Conservation (phyloP, 2,113 vertebrate genomes). For the Pterocles burchelli region DNA sequence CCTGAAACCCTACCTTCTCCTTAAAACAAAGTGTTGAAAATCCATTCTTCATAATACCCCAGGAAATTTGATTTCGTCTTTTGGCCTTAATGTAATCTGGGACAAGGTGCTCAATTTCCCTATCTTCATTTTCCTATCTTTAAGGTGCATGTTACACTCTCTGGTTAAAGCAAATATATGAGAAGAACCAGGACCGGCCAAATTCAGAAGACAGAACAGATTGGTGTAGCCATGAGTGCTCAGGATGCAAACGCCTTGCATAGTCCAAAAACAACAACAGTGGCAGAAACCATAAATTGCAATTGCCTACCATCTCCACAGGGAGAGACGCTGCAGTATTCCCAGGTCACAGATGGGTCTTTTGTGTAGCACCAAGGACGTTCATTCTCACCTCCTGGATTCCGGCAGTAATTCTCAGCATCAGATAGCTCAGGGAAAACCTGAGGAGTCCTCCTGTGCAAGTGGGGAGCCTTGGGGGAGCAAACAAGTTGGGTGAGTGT, state of each 20-base stretch:
- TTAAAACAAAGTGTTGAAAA: neutral
- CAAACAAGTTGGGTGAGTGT: neutral
- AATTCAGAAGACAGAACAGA: neutral
- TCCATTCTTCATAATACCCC: neutral
- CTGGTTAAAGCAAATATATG: neutral
- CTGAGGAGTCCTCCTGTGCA: constrained; percentile 82
- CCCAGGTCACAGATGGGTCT: constrained; percentile 83
- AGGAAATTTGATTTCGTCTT: neutral
- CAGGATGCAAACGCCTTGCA: neutral
- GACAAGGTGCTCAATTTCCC: neutral
- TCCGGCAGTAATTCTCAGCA: constrained; percentile 86
- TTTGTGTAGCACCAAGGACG: constrained; percentile 89
- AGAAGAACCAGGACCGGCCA: neutral
- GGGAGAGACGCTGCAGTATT: constrained; percentile 82
- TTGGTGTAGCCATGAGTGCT: accelerated
- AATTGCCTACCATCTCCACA: constrained; percentile 73
- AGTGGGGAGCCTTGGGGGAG: constrained; percentile 78
- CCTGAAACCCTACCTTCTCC: neutral
- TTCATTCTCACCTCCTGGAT: constrained; percentile 86
- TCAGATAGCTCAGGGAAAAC: constrained; percentile 85
- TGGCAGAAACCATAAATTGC: neutral
- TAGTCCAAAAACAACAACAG: neutral
- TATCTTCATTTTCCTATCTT: neutral
- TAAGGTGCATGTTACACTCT: neutral
- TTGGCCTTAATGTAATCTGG: neutral